phyloP scores from a whole-genome alignment of 2,888 invertebrate species.

The Bombyx huttoni region DNA sequence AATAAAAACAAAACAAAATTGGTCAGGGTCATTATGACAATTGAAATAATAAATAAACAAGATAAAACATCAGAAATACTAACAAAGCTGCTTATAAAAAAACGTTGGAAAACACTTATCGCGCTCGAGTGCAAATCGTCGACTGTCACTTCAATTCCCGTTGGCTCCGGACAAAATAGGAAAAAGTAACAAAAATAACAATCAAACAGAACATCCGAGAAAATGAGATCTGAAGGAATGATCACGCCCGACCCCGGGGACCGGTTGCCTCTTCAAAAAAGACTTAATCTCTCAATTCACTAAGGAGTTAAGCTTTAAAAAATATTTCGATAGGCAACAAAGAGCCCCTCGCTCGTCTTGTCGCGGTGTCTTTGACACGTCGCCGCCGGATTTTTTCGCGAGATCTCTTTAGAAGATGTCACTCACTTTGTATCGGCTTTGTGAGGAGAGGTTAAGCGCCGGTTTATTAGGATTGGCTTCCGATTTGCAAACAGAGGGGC shows the following conservation, averaged over 20 bases:
- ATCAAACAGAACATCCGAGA: slow-evolving; percentile 69
- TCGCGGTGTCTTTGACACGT: slow-evolving; percentile 73
- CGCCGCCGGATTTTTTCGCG: slow-evolving; percentile 64
- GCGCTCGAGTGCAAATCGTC: slow-evolving; percentile 66
- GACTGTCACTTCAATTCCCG: slow-evolving; percentile 68
- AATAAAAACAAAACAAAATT: too few species aligned
- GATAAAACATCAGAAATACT: slow-evolving; percentile 40
- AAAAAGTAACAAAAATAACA: slow-evolving; percentile 70
- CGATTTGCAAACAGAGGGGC: slow-evolving; percentile 61
- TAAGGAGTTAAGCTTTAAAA: slow-evolving; percentile 73
- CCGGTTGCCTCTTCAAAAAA: slow-evolving; percentile 75
- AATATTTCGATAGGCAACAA: slow-evolving; percentile 70
- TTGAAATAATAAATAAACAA: slow-evolving; percentile 22
- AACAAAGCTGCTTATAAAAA: slow-evolving; percentile 63
- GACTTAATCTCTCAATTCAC: slow-evolving; percentile 74
- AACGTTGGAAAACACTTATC: slow-evolving; percentile 67
- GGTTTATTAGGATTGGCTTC: slow-evolving; percentile 69
- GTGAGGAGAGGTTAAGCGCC: slow-evolving; percentile 67
- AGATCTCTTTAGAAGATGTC: slow-evolving; percentile 65
- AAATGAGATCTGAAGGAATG: slow-evolving; percentile 71
- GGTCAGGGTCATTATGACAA: slow-evolving; percentile 3
- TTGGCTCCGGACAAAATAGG: slow-evolving; percentile 47
- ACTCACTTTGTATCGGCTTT: slow-evolving; percentile 71
- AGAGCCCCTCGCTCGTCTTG: slow-evolving; percentile 48
- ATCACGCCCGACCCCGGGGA: slow-evolving; percentile 70